Conservation (phyloP, 2,113 vertebrate species). For the Dromas ardeola region DNA sequence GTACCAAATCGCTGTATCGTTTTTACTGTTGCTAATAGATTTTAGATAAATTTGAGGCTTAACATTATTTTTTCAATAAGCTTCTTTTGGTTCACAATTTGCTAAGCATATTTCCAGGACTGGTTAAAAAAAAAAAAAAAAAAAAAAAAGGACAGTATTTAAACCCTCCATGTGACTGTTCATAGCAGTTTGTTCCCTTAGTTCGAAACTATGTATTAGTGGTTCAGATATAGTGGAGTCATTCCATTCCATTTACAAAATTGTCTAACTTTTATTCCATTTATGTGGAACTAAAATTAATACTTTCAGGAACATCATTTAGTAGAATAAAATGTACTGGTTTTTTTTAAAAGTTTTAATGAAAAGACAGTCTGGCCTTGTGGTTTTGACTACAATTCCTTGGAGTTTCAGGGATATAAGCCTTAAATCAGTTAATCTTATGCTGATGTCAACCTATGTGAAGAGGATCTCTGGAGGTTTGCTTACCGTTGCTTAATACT, state of each 20-base stretch:
- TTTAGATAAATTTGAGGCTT: background rate
- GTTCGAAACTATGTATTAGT: background rate
- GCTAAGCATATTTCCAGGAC: background rate
- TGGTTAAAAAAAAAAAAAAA: background rate
- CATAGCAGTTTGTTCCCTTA: background rate
- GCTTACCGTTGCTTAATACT: background rate
- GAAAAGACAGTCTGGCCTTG: background rate
- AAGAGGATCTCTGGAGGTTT: background rate
- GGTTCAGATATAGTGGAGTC: background rate
- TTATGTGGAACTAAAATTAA: background rate
- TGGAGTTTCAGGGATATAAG: background rate
- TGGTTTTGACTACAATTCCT: background rate
- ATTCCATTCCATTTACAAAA: background rate
- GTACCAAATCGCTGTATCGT: fast-evolving
- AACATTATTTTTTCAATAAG: background rate
- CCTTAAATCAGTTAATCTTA: background rate
- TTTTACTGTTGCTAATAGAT: background rate
- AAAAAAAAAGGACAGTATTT: background rate
- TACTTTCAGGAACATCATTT: background rate
- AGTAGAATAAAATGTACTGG: background rate
- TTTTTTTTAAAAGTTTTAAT: background rate
- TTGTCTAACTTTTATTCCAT: background rate
- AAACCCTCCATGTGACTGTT: background rate
- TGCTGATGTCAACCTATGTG: background rate
- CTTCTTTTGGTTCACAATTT: background rate